Base-by-base conservation (phyloP, 2,888 invertebrate species). In the Buathra laborator region DNA sequence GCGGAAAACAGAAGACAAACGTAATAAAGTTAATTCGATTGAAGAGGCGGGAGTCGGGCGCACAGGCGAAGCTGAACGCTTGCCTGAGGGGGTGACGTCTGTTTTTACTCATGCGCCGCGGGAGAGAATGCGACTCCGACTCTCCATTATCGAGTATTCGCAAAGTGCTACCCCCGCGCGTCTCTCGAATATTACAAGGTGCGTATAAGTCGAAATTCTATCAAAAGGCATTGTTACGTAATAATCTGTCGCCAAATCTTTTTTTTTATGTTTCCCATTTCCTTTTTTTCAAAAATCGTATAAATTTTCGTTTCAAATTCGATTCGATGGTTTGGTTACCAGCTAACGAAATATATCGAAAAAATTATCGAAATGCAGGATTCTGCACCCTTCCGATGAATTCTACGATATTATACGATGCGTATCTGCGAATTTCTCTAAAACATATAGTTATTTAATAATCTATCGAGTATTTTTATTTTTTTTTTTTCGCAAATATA, bases 1-100 rank as follows among this genome's bases (percentile, higher is more conserved):
- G 89, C 84, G 90, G 91, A 90, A 92, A 92, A 92, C 92, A 91
- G 90, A 92, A 91, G 92, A 92, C 90, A 92, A 92, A 93, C 90
- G 92, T 90, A 92, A 93, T 93, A 93, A 93, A 93, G 93, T 91
- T 93, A 93, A 93, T 93, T 91, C 89, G 91, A 93, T 93, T 93
- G 91, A 81, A 70, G 53, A 62, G 76, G 77, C 62, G 51, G 37
- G 10, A 16, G 43, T 66, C 51, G 46, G 16, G 14, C 66, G 72
- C 32, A 62, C 56, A 85, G 75, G 67, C 79, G 56, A 53, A 53
- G 48, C 70, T 70, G 83, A 81, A 75, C 46, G 44, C 67, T 68
- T 44, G 76, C 32, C 62, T 59, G 72, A 56, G 83, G 84, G 87
- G 82, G 86, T 59, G 79, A 82, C 85, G 88, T 87, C 93, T 93